Evolutionary conservation across 1,140 invertebrate genomes (phyloP).

Genomic region (Archivesica marissinica): DNA sequence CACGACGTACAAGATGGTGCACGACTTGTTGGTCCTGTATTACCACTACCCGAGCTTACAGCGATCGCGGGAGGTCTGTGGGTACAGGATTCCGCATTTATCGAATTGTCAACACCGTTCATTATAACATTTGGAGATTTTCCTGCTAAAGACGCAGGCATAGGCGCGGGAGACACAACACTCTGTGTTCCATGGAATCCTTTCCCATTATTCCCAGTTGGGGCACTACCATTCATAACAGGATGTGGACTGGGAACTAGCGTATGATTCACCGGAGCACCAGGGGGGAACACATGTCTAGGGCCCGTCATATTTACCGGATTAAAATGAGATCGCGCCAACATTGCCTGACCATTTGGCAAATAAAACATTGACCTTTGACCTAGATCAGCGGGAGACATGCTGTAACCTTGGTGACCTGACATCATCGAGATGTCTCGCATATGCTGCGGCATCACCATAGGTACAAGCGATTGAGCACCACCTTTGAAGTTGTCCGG

Average conservation of each 20-base stretch:
- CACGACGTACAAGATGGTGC: slow-evolving; percentile 8
- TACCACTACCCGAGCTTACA: not conserved
- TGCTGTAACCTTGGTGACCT: not conserved
- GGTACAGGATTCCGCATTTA: not conserved
- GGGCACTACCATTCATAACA: slow-evolving; percentile 15
- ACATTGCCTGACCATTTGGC: not conserved
- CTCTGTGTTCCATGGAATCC: slow-evolving; percentile 1
- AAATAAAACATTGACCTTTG: slow-evolving; percentile 17
- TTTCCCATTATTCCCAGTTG: not conserved
- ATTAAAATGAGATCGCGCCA: slow-evolving; percentile 6
- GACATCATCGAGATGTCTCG: slow-evolving; percentile 20
- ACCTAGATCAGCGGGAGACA: slow-evolving; percentile 6
- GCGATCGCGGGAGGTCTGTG: not conserved
- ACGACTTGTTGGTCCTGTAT: slow-evolving; percentile 9
- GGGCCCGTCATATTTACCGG: slow-evolving; percentile 5
- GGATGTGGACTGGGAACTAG: not conserved
- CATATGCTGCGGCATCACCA: not conserved
- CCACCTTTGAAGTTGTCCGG: slow-evolving; percentile 45
- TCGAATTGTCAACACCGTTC: slow-evolving; percentile 14
- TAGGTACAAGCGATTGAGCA: slow-evolving; percentile 8
- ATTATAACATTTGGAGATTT: slow-evolving; percentile 3
- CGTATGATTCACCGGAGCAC: slow-evolving; percentile 16
- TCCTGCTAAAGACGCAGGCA: not conserved
- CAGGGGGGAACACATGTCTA: not conserved
- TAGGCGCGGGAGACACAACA: not conserved